Percentiles rank a stretch among this genome's conserved stretches.
Conservation (phyloP, 2,888 invertebrate species). For the Macropis europaea region DNA sequence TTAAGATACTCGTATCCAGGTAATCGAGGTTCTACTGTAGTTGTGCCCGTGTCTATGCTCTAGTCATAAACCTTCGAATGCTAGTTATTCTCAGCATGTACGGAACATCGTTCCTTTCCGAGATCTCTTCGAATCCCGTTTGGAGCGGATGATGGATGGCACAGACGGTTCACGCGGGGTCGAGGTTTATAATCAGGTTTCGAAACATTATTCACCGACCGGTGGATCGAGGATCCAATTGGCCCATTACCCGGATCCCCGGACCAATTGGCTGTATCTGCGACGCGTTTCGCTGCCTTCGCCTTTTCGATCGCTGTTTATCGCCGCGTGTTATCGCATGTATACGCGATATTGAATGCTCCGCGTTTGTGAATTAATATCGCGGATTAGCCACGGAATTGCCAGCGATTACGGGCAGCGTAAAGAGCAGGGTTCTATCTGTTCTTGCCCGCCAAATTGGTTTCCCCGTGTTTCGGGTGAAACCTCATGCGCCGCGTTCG, state of each 20-base stretch:
- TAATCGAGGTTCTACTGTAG: too few species aligned
- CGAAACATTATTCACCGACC: slow-evolving; percentile 58
- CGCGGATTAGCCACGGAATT: slow-evolving; percentile 16
- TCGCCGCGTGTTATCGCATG: slow-evolving; percentile 50
- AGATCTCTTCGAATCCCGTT: slow-evolving; percentile 55
- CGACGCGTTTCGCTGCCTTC: slow-evolving; percentile 42
- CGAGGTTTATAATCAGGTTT: slow-evolving; percentile 74
- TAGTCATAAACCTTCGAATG: neutral
- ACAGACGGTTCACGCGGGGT: slow-evolving; percentile 45
- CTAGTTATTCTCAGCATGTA: too few species aligned
- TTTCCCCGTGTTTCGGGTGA: too few species aligned
- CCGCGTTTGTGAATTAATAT: slow-evolving; percentile 33
- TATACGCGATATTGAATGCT: slow-evolving; percentile 19
- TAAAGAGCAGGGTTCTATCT: neutral
- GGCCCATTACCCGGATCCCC: slow-evolving; percentile 72
- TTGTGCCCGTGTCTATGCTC: too few species aligned
- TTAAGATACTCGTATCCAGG: too few species aligned
- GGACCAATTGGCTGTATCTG: slow-evolving; percentile 74
- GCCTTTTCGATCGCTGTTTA: slow-evolving; percentile 62
- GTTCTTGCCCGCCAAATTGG: too few species aligned
- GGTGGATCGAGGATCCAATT: slow-evolving; percentile 64
- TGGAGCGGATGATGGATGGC: slow-evolving; percentile 67
- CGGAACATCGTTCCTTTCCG: slow-evolving; percentile 7
- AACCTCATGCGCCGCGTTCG: too few species aligned
- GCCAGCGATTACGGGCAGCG: slow-evolving; percentile 3